Evolutionary conservation across 2,888 invertebrate species (phyloP), one percentile per base, ranked within the genome.

Genomic region (Orthosia gothica): DNA sequence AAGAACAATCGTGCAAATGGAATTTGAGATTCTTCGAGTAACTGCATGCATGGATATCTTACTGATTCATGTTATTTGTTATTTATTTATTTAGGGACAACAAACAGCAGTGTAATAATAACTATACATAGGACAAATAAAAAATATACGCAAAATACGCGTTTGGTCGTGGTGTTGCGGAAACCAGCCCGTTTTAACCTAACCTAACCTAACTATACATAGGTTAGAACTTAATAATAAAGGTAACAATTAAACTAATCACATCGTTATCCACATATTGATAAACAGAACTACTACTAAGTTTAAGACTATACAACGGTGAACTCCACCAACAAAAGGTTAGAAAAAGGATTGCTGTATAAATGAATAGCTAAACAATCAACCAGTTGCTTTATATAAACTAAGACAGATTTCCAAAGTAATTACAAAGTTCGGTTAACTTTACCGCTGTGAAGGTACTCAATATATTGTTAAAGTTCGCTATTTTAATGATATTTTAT

Each of bases 401-500:
- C 55, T 64, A 72, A 79, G 72, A 79, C 67, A 59, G 64, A 77
- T 77, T 78, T 57, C 20, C 59, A 71, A 79, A 80, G 67, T 80
- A 69, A 83, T 74, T 68, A 73, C 62, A 40, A 83, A 80, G 74
- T 81, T 79, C 55, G 40, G 64, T 58, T 65, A 64, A 61, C 80
- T 80, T 72, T 57, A 50, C 57, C 47, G 59, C 57, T 50, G 26
- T 26, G 20, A n/a, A 67, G 69, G 67, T 72, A 68, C 72, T 68
- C 67, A 79, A 79, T 83, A 66, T 69, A 80, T 67, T 64, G 75
- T 70, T 64, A 49, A 81, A 70, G 70, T 84, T 65, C 26, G 57
- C 26, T 49, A 74, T 40, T 63, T 61, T 69, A 73, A 65, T 63
- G 49, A 64, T 79, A 68, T 69, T 81, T 75, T 70, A 71, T 84